These are phyloP conservation scores for Brienomyrus brachyistius DNA, from an alignment of 2,113 vertebrate genomes.

Conservation along the genomic window DNA sequence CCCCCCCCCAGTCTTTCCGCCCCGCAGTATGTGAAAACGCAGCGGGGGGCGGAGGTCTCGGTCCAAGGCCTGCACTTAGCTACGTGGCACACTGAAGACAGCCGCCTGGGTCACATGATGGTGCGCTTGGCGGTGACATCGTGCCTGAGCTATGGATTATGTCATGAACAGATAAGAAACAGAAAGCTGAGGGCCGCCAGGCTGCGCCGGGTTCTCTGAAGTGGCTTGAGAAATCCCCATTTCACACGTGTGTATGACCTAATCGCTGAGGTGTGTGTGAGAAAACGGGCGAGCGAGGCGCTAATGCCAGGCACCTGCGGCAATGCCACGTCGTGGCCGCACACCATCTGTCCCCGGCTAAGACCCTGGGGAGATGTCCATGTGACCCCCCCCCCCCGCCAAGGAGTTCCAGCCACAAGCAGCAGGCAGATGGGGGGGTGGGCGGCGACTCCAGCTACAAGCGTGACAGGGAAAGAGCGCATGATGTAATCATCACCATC, in stretches of 20 bases:
- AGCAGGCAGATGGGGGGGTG: background rate
- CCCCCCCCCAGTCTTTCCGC: too few species aligned
- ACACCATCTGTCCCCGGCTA: conserved; percentile 2
- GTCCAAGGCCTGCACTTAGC: background rate
- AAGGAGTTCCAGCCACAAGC: background rate
- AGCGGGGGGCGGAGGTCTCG: background rate
- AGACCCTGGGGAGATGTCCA: background rate
- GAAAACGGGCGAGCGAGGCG: background rate
- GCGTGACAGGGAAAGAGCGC: background rate
- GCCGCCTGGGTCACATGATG: background rate
- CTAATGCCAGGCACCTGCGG: background rate
- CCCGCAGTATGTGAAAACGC: too few species aligned
- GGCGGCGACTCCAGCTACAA: background rate
- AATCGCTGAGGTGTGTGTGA: conserved; percentile 20
- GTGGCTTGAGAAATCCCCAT: conserved; percentile 15
- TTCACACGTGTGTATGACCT: conserved; percentile 17
- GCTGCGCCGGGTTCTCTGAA: background rate
- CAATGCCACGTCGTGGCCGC: background rate
- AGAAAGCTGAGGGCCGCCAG: background rate
- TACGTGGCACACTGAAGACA: background rate
- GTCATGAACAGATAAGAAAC: conserved; percentile 7
- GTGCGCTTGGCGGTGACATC: background rate
- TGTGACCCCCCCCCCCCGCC: background rate
- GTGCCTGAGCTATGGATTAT: conserved; percentile 10
- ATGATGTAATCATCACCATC: background rate